Base-by-base conservation (phyloP, 2,113 vertebrate species). In the Hippocampus zosterae region DNA sequence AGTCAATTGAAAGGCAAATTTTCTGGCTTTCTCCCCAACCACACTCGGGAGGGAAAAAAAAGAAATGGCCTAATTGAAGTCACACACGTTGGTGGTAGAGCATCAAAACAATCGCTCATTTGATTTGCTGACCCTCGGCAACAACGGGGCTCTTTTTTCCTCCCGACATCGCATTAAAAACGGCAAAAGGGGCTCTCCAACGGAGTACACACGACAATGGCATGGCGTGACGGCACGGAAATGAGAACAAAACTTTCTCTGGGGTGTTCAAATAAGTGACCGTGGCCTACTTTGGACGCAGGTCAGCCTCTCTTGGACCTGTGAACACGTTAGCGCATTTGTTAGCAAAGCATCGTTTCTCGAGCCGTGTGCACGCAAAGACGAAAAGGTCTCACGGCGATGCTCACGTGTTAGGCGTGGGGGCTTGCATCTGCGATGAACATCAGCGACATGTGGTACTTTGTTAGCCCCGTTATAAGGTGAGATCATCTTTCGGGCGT, bases 101-200 rank as follows among this genome's bases (percentile, higher is more conserved):
- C 83, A 81, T 82, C 75, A 81, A 81, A 81, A 65, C 84, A 84
- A 80, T 79, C 23, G 55, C 55, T 29, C 79, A 74, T 76, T 82
- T 79, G 78, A 82, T 83, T 82, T 75, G 33, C 68, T 75, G 12
- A 77, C 79, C 74, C 78, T 81, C 74, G 44, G 70, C 62, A 74
- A 79, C 69, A 81, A 70, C 3, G 11, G 56, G 21, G 29, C 68
- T 18, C 73, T 71, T 81, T n/a, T 63, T 64, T 62, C 33, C 61
- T 72, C 33, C 19, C 62, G 16, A 13, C n/a, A 25, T 25, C 55
- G 16, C 23, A 15, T 57, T 57, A 15, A 12, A 27, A 57, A 29
- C 55, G 13, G 25, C 23, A 12, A 57, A 16, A 11, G 25, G n/a
- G 23, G 23, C 12, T 57, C 55, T 12, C 25, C 25, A 27, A 13